phyloP scores from a whole-genome alignment of 2,113 vertebrate species.

The Cinclus mexicanus region DNA sequence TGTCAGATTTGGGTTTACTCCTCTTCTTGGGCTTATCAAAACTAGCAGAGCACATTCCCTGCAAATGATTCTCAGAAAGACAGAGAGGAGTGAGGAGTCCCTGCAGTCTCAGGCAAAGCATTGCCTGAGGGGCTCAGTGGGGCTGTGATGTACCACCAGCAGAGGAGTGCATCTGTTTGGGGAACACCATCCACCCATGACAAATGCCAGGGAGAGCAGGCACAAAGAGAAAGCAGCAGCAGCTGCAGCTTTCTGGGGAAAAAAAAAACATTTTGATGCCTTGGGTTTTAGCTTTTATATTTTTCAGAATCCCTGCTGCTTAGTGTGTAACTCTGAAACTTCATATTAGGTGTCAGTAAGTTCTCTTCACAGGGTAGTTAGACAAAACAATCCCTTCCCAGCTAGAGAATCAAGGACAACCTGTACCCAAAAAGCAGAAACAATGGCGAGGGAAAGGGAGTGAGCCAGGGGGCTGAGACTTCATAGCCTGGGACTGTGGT shows the following conservation, averaged over 20 bases:
- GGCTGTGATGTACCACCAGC: background rate
- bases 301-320: too few relatives aligned
- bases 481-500: too few relatives aligned
- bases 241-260: background rate
- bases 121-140: fast-evolving
- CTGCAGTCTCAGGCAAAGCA: background rate
- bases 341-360: too few relatives aligned
- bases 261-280: background rate
- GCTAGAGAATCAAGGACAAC: too few relatives aligned
- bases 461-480: too few relatives aligned
- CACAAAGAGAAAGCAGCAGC: background rate
- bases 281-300: too few relatives aligned
- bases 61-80: background rate
- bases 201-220: background rate
- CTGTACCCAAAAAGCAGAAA: too few relatives aligned
- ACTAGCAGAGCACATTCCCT: background rate
- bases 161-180: background rate
- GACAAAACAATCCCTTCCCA: too few relatives aligned
- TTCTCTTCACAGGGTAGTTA: too few relatives aligned
- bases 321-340: too few relatives aligned
- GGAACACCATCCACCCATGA: fast-evolving
- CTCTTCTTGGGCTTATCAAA: background rate
- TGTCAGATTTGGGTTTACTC: background rate
- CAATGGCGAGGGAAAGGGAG: too few relatives aligned
- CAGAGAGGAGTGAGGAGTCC: background rate